phyloP scores from a whole-genome alignment of 2,113 vertebrate genomes.

The Daboia siamensis region DNA sequence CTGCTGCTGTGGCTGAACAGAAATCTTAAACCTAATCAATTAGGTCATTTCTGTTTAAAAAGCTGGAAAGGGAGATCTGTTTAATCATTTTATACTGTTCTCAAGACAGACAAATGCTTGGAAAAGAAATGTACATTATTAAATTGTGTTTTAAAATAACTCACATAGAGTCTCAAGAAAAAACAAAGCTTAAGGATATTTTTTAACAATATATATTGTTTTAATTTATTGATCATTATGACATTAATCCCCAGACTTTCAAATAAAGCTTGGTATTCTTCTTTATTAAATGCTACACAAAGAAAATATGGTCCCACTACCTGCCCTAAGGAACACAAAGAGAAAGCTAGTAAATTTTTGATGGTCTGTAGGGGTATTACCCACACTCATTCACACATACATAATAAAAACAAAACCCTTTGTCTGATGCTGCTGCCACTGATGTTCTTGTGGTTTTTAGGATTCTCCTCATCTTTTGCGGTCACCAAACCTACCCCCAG shows the following conservation, averaged over 20 bases:
- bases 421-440: constrained; percentile 13
- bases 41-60: constrained; percentile 44
- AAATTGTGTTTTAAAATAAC: constrained; percentile 49
- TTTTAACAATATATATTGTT: constrained; percentile 38
- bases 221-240: constrained; percentile 53
- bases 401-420: background rate
- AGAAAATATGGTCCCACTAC: constrained; percentile 30
- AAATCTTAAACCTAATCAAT: constrained; percentile 28
- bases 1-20: constrained; percentile 4
- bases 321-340: constrained; percentile 30
- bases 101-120: constrained; percentile 34
- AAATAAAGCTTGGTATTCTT: constrained; percentile 41
- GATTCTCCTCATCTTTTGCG: constrained; percentile 19
- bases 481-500: constrained; percentile 16
- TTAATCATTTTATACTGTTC: constrained; percentile 18
- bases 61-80: background rate
- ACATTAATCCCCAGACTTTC: constrained; percentile 44
- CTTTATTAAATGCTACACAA: constrained; percentile 40
- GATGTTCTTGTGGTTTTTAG: constrained; percentile 8
- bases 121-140: constrained; percentile 19
- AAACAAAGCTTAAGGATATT: constrained; percentile 27
- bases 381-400: background rate
- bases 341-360: constrained; percentile 25
- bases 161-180: constrained; percentile 33
- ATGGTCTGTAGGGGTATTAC: background rate